Percentiles rank a stretch among this genome's conserved stretches.
These are phyloP conservation scores for Sweltsa coloradensis DNA, from an alignment of 1,140 invertebrate species.

Conservation along the genomic window DNA sequence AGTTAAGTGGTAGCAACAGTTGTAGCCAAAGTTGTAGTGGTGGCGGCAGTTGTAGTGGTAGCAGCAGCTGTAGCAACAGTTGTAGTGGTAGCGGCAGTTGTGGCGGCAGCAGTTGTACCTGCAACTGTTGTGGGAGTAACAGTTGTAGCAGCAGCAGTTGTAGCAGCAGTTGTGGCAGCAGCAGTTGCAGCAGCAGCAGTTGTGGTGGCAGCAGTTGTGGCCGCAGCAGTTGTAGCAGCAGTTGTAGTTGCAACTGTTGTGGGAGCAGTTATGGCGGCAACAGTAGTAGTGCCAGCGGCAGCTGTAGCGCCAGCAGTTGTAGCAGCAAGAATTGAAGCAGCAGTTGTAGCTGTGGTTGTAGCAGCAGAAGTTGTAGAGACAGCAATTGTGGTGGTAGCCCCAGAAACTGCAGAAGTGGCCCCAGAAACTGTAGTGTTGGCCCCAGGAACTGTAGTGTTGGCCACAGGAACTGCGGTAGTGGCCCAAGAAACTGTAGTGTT, in stretches of 20 bases:
- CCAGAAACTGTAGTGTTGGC: not conserved
- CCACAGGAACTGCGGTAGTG: not conserved
- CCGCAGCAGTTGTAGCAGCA: constrained; percentile 1
- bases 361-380: not conserved
- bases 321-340: not conserved
- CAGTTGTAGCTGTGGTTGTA: not conserved
- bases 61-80: not conserved
- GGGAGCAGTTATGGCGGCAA: not conserved
- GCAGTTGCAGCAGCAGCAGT: constrained; percentile 6
- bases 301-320: not conserved
- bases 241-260: not conserved
- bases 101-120: not conserved
- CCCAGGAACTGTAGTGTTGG: not conserved
- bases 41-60: not conserved
- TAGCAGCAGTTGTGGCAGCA: not conserved
- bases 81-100: not conserved
- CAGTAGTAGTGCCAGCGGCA: not conserved
- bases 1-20: not conserved
- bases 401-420: not conserved
- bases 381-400: not conserved
- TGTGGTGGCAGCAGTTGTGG: not conserved
- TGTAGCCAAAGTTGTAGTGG: not conserved
- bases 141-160: not conserved
- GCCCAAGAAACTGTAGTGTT: not conserved
- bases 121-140: not conserved